Evolutionary conservation across 2,888 invertebrate species (phyloP).

Genomic region (Volucella bombylans): DNA sequence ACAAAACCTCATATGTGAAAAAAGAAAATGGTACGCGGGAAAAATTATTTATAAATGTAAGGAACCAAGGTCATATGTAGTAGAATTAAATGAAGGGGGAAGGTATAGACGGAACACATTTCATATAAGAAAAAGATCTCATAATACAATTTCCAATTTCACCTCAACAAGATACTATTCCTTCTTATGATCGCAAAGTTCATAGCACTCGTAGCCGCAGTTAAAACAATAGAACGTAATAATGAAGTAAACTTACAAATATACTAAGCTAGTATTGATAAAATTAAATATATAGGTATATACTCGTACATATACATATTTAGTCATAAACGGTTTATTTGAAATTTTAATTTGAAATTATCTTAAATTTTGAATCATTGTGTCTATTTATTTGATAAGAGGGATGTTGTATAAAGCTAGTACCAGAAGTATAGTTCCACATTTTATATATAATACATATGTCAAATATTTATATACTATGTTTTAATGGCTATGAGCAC

Average conservation of each 20-base stretch:
- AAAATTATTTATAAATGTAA: conserved; percentile 21
- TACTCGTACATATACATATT: not conserved
- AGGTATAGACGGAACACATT: conserved; percentile 15
- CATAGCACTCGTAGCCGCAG: conserved; percentile 2
- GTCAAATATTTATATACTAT: no score
- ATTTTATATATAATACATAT: no score
- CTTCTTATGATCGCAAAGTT: not conserved
- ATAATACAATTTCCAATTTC: no score
- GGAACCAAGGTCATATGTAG: conserved; percentile 1
- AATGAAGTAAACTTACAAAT: not conserved
- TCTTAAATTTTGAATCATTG: not conserved
- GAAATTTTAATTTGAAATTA: not conserved
- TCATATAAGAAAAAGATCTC: not conserved
- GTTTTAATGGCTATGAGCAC: no score
- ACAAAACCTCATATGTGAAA: conserved; percentile 21
- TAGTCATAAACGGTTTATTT: not conserved
- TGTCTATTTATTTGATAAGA: not conserved
- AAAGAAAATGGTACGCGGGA: conserved; percentile 7
- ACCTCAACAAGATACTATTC: no score
- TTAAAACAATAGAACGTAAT: not conserved
- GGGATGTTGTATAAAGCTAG: not conserved
- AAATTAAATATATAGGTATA: not conserved
- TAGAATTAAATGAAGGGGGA: conserved; percentile 16
- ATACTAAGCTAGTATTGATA: not conserved
- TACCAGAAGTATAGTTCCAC: no score